Conservation (phyloP, 2,888 invertebrate species). For the Microdon myrmicae region DNA sequence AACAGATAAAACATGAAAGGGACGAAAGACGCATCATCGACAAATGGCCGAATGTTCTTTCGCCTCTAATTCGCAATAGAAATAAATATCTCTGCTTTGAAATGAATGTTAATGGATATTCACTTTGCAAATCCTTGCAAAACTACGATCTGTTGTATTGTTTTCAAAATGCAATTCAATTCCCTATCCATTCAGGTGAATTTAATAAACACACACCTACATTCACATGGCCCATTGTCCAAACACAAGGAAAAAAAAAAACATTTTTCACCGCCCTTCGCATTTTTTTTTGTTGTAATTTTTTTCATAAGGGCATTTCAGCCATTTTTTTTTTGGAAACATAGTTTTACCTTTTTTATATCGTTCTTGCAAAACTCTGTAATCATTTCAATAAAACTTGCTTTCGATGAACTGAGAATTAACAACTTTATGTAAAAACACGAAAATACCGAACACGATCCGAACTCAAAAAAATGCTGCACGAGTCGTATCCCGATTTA, state of each 20-base stretch:
- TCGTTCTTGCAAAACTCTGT: conserved; percentile 44
- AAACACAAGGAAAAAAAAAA: conserved; percentile 37
- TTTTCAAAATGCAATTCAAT: no score
- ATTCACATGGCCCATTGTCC: conserved; percentile 7
- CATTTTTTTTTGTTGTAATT: conserved; percentile 35
- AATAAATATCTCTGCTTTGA: no score
- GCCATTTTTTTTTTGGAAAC: conserved; percentile 45
- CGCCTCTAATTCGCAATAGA: no score
- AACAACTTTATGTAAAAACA: no score
- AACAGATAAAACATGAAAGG: conserved; percentile 37
- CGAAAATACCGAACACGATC: conserved; percentile 17
- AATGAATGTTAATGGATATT: no score
- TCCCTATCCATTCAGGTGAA: conserved; percentile 39
- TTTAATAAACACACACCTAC: conserved; percentile 23
- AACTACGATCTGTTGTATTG: no score
- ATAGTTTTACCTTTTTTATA: conserved; percentile 44
- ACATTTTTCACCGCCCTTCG: conserved; percentile 48
- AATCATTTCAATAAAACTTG: no score
- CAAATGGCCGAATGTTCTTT: conserved; percentile 23
- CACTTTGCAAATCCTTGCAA: no score
- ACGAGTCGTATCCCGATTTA: conserved; percentile 33
- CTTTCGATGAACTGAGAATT: no score
- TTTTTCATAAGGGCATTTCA: conserved; percentile 34
- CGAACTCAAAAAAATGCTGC: conserved; percentile 21
- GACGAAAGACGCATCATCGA: conserved; percentile 25